Evolutionary conservation across 2,888 invertebrate genomes (phyloP).

Genomic region (Leucozona laternaria): DNA sequence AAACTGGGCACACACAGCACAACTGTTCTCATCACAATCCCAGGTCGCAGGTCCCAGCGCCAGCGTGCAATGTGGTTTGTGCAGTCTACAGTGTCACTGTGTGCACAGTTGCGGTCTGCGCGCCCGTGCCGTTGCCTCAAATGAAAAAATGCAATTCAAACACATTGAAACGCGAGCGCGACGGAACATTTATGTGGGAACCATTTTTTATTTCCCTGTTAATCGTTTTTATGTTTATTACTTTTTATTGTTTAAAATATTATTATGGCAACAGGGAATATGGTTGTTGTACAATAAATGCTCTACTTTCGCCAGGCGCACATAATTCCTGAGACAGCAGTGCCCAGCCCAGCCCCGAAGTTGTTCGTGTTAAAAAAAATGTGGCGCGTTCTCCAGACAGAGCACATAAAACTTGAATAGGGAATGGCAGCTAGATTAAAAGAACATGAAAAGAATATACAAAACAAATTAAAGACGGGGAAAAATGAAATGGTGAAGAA

Average conservation of each 20-base stretch:
- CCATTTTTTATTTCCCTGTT: constrained; percentile 22
- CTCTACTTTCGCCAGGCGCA: constrained; percentile 84
- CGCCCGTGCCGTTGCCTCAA: not conserved
- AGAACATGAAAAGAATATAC: constrained; percentile 50
- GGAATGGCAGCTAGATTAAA: constrained; percentile 54
- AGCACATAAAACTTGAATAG: constrained; percentile 61
- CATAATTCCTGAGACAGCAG: constrained; percentile 78
- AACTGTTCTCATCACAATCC: not conserved
- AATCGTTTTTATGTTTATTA: constrained; percentile 36
- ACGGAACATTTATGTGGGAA: not conserved
- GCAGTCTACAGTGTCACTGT: too few species aligned
- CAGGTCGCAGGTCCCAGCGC: too few species aligned
- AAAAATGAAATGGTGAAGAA: not conserved
- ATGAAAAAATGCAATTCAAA: not conserved
- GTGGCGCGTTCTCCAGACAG: constrained; percentile 54
- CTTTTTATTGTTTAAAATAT: constrained; percentile 69
- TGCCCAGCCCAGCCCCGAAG: constrained; percentile 48
- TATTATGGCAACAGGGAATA: constrained; percentile 62
- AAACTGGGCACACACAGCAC: not conserved
- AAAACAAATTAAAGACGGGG: constrained; percentile 23
- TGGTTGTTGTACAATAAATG: constrained; percentile 83
- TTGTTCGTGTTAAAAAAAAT: constrained; percentile 23
- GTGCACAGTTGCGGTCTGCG: too few species aligned
- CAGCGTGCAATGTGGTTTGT: too few species aligned
- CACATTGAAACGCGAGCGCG: too few species aligned